A percentile compares a stretch with the other conserved stretches of the same genome.
These are phyloP conservation scores for Dissostichus mawsoni DNA, from an alignment of 2,113 vertebrate species.

Conservation along the genomic window DNA sequence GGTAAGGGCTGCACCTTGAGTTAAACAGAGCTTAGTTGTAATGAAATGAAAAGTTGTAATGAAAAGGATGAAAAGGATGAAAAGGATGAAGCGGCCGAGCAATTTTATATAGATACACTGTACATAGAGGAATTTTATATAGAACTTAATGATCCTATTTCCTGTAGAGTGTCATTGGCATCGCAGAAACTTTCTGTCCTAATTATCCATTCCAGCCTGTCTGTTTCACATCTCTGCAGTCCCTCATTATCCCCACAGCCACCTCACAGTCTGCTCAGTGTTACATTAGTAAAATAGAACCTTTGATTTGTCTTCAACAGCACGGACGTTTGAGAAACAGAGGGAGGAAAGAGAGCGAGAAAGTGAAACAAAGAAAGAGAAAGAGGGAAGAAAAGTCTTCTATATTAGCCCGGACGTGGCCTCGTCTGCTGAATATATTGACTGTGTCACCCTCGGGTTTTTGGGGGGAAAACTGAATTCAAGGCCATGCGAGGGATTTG, in stretches of 20 bases:
- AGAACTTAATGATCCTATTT: constrained; percentile 85
- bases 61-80: constrained; percentile 72
- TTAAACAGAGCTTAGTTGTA: constrained; percentile 76
- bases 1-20: constrained; percentile 72
- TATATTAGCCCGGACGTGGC: constrained; percentile 56
- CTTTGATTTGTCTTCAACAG: constrained; percentile 82
- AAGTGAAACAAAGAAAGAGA: constrained; percentile 54
- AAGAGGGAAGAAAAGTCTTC: constrained; percentile 42
- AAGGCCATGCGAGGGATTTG: constrained; percentile 70
- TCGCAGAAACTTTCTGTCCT: constrained; percentile 85
- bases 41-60: constrained; percentile 78
- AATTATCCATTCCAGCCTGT: constrained; percentile 88
- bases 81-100: constrained; percentile 73
- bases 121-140: constrained; percentile 73
- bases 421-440: constrained; percentile 78
- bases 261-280: constrained; percentile 77
- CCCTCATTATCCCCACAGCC: constrained; percentile 82
- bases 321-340: constrained; percentile 65
- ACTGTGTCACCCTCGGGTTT: constrained; percentile 71
- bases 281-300: constrained; percentile 84
- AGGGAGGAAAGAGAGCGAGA: constrained; percentile 38
- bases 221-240: constrained; percentile 83
- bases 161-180: constrained; percentile 80
- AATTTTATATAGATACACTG: constrained; percentile 67
- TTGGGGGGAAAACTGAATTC: constrained; percentile 66